Percentiles rank a stretch among this genome's conserved stretches.
Evolutionary conservation across 2,797 vertebrate species (phyloP).

Genomic region (Gambusia yucatana): DNA sequence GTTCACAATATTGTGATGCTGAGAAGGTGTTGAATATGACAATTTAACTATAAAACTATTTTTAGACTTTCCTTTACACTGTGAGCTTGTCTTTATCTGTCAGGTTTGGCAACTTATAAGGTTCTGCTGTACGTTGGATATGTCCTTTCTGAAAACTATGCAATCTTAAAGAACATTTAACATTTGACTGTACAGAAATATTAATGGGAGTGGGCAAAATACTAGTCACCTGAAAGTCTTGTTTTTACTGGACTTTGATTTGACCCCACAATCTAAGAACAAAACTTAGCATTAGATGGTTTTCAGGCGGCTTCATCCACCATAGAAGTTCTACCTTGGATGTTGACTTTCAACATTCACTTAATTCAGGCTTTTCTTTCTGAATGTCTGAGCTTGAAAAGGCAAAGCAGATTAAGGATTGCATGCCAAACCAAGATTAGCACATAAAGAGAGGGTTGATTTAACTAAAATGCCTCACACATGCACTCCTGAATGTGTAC

Average conservation of each 20-base stretch:
- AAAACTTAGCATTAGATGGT: not conserved
- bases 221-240: constrained; percentile 1
- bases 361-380: constrained; percentile 13
- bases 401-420: constrained; percentile 14
- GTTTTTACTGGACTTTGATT: constrained; percentile 64
- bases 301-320: not conserved
- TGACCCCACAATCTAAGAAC: constrained; percentile 43
- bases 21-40: not conserved
- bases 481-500: not conserved
- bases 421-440: not conserved
- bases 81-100: constrained; percentile 35
- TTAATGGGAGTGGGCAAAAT: not conserved
- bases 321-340: constrained; percentile 26
- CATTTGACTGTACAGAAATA: constrained; percentile 14
- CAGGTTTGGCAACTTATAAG: constrained; percentile 14
- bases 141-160: not conserved
- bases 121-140: too few relatives aligned
- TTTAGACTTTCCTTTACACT: not conserved
- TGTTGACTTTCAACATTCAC: constrained; percentile 20
- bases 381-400: not conserved
- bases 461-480: not conserved
- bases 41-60: not conserved
- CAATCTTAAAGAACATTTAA: constrained; percentile 24
- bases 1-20: not conserved
- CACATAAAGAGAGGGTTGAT: not conserved